phyloP scores from a whole-genome alignment of 2,113 vertebrate species.

The Zingel zingel region DNA sequence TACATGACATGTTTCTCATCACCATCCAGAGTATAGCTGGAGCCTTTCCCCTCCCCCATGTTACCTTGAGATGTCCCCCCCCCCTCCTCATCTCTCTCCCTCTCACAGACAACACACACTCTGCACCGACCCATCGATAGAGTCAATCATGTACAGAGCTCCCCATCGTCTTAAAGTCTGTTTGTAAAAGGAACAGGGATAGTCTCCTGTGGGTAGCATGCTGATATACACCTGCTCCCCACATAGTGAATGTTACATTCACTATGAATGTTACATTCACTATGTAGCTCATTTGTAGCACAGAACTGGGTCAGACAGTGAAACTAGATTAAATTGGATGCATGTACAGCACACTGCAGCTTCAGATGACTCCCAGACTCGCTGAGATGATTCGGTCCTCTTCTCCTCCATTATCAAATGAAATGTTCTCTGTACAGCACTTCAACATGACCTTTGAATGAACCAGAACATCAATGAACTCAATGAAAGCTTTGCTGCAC shows the following conservation, averaged over 20 bases:
- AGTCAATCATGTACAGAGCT: constrained; percentile 22
- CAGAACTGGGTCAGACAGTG: constrained; percentile 65
- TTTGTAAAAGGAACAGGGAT: constrained; percentile 56
- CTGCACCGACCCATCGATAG: neutral
- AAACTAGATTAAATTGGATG: constrained; percentile 45
- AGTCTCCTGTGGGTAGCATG: constrained; percentile 52
- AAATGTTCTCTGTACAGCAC: constrained; percentile 41
- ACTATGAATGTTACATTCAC: constrained; percentile 20
- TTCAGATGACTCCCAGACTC: constrained; percentile 32
- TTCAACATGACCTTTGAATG: constrained; percentile 31
- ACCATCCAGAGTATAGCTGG: constrained; percentile 21
- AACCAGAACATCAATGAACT: constrained; percentile 28
- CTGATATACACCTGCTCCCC: constrained; percentile 68
- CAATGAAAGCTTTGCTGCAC: constrained; percentile 24
- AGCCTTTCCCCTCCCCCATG: constrained; percentile 12
- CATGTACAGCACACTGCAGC: constrained; percentile 24
- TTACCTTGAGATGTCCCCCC: constrained; percentile 43
- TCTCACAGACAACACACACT: constrained; percentile 9
- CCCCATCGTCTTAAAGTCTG: constrained; percentile 49
- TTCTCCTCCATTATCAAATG: constrained; percentile 37
- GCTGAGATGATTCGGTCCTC: constrained; percentile 21
- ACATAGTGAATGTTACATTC: neutral
- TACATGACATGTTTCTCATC: constrained; percentile 42
- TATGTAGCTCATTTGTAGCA: constrained; percentile 53
- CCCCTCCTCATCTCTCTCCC: constrained; percentile 15